Conservation (phyloP, 2,797 vertebrate genomes). For the Silurus aristotelis region DNA sequence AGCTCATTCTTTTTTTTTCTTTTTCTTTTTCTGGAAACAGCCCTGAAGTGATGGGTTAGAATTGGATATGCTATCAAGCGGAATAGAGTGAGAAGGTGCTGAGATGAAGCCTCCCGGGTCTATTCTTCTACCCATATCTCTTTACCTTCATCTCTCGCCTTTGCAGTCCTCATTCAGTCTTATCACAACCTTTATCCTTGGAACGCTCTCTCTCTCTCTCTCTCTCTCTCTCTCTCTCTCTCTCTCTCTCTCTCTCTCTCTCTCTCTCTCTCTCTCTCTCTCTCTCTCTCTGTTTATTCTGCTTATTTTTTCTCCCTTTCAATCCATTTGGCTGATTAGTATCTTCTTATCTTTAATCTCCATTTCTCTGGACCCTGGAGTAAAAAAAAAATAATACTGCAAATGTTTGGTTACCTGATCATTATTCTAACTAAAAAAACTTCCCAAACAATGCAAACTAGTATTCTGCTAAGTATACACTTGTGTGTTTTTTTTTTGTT, state of each 20-base stretch:
- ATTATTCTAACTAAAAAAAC: slow-evolving; percentile 47
- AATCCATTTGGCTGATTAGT: slow-evolving; percentile 30
- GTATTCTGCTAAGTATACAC: slow-evolving; percentile 52
- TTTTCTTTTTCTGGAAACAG: neutral
- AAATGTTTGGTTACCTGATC: slow-evolving; percentile 41
- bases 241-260: slow-evolving; percentile 26
- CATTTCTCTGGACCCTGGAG: slow-evolving; percentile 6
- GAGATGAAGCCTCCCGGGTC: slow-evolving; percentile 13
- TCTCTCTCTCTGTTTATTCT: slow-evolving; percentile 2
- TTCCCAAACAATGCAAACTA: slow-evolving; percentile 44
- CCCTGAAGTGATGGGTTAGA: slow-evolving; percentile 38
- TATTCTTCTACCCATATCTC: neutral
- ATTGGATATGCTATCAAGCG: slow-evolving; percentile 30
- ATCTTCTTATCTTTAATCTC: slow-evolving; percentile 36
- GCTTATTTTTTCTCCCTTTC: slow-evolving; percentile 8
- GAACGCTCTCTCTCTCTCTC: slow-evolving; percentile 18
- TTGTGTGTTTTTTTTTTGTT: neutral
- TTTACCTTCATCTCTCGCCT: slow-evolving; percentile 39
- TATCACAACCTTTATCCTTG: slow-evolving; percentile 20
- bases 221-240: slow-evolving; percentile 12
- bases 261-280: slow-evolving; percentile 13
- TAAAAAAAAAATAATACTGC: slow-evolving; percentile 32
- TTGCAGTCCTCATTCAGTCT: slow-evolving; percentile 21
- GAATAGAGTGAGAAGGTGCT: slow-evolving; percentile 16
- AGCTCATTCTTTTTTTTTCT: neutral